phyloP scores from a whole-genome alignment of 2,797 vertebrate genomes.

The Tauraco hartlaubi region DNA sequence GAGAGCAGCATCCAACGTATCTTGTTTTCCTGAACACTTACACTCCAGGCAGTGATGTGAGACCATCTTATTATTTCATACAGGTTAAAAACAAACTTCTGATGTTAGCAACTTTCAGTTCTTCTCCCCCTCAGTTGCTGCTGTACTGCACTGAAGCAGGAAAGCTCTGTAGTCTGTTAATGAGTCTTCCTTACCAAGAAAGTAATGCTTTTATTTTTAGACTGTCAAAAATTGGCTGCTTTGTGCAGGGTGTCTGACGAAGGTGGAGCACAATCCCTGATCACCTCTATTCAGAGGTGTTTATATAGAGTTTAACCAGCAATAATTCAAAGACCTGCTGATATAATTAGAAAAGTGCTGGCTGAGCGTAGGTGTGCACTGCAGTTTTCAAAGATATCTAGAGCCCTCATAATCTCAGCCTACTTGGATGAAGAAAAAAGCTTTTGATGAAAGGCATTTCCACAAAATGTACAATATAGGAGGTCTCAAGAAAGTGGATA shows the following conservation, averaged over 20 bases:
- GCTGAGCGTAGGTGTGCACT: conserved; percentile 19
- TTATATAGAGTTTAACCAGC: conserved; percentile 35
- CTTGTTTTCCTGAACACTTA: background rate
- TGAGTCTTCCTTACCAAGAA: background rate
- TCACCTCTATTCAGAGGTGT: conserved; percentile 42
- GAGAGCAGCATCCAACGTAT: background rate
- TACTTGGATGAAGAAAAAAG: background rate
- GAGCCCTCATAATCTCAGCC: conserved; percentile 38
- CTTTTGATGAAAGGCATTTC: background rate
- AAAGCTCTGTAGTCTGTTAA: conserved; percentile 11
- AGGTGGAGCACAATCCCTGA: conserved; percentile 1
- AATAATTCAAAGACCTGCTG: conserved; percentile 42
- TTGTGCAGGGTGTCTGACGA: conserved; percentile 28
- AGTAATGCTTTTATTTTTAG: conserved; percentile 54
- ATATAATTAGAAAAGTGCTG: conserved; percentile 60
- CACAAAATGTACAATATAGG: background rate
- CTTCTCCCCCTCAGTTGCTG: background rate
- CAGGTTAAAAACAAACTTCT: background rate
- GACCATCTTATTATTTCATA: background rate
- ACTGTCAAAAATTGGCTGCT: conserved; percentile 11
- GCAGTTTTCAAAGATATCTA: conserved; percentile 14
- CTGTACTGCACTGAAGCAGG: background rate
- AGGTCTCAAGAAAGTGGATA: background rate
- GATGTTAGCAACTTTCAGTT: background rate
- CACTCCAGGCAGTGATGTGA: background rate